phyloP scores from a whole-genome alignment of 2,888 invertebrate species.

The Drosophila algonquin region DNA sequence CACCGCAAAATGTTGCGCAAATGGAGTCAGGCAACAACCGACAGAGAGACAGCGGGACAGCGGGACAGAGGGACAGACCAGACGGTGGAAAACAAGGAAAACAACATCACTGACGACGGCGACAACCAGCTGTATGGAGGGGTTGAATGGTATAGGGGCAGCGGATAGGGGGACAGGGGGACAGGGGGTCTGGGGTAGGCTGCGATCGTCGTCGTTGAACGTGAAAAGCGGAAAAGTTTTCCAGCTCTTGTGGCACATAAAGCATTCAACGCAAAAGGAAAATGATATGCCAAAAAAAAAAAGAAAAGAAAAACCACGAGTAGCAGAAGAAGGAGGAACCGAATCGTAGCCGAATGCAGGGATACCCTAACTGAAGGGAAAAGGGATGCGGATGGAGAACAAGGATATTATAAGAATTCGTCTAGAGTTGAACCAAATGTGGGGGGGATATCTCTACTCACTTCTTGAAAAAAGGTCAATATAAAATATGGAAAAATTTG shows the following conservation, averaged over 20 bases:
- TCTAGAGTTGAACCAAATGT: too few species aligned
- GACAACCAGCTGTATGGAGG: slow-evolving; percentile 19
- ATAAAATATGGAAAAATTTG: too few species aligned
- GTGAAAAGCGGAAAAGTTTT: slow-evolving; percentile 84
- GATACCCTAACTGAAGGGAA: neutral
- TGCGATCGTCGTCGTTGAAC: slow-evolving; percentile 83
- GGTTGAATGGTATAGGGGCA: neutral
- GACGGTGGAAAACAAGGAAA: slow-evolving; percentile 53
- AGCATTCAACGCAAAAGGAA: slow-evolving; percentile 41
- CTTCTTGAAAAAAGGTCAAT: too few species aligned
- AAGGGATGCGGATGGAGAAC: too few species aligned
- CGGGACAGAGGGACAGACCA: neutral
- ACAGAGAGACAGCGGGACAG: too few species aligned
- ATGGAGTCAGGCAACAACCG: slow-evolving; percentile 54
- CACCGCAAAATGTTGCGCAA: slow-evolving; percentile 69
- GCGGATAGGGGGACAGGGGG: neutral
- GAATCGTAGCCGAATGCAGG: neutral
- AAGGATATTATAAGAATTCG: too few species aligned
- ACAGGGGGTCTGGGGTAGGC: slow-evolving; percentile 11
- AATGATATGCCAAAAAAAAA: slow-evolving; percentile 30
- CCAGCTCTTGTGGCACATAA: slow-evolving; percentile 66
- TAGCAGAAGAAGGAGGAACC: neutral
- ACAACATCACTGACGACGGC: slow-evolving; percentile 35
- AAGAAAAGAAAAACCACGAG: slow-evolving; percentile 4
- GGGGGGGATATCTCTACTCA: too few species aligned